phyloP scores from a whole-genome alignment of 2,888 invertebrate species.

The Rotaria magnacalcarata region DNA sequence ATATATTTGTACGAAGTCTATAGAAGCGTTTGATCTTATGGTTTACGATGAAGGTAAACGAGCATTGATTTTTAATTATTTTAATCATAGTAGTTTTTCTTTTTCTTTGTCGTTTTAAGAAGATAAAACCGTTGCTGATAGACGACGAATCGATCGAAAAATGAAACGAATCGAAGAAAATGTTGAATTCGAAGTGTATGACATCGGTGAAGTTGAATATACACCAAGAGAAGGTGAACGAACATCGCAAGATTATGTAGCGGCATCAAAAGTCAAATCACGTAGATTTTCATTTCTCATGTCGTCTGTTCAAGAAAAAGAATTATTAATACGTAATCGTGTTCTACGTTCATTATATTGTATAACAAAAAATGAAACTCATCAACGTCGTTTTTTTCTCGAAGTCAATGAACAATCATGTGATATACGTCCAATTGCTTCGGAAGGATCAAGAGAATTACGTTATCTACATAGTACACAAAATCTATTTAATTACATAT shows the following conservation, averaged over 20 bases:
- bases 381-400: neutral
- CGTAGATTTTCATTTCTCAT: neutral
- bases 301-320: neutral
- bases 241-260: neutral
- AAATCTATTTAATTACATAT: neutral
- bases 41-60: neutral
- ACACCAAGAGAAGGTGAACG: neutral
- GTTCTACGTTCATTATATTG: neutral
- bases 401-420: neutral
- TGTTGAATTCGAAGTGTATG: neutral
- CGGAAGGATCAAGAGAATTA: neutral
- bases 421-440: neutral
- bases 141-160: neutral
- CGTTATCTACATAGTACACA: neutral
- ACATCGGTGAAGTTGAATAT: constrained; percentile 7
- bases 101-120: neutral
- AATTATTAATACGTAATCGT: neutral
- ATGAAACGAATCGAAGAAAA: neutral
- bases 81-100: neutral
- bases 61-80: neutral
- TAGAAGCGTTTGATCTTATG: neutral
- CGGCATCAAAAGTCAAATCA: neutral
- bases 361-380: neutral
- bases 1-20: neutral
- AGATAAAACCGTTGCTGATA: neutral